Base-by-base conservation (phyloP, 2,113 vertebrate genomes). In the Scytalopus superciliaris region DNA sequence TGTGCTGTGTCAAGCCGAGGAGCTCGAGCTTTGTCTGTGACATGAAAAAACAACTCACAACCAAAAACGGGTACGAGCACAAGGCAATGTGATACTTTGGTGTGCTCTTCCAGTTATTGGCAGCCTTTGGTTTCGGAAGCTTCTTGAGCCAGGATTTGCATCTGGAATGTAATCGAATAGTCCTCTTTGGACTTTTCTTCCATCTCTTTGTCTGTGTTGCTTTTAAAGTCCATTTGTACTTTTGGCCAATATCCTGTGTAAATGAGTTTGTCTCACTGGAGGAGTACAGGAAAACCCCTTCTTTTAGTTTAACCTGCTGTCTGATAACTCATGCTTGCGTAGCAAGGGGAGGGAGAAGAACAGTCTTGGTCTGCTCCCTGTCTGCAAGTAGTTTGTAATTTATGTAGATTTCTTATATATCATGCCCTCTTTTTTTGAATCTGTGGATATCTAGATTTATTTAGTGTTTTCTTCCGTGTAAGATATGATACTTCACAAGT, bases 141-240 rank as follows among this genome's bases (percentile, higher is more conserved):
- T 94, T 77, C 47, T 21, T 12, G 83, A 87, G 91, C 94, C 93
- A 92, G 86, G 84, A 78, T 60, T 27, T 88, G 68, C 68, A 55
- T 81, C 86, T 92, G 91, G 80, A 96, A 64, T 81, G 83, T 86
- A 89, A 95, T 74, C 0, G 3, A 84, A 44, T 89, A 81, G 79
- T 80, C 45, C 52, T 97, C 56, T 50, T 64, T 88, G 76, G 83
- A 42, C 59, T 52, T 50, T 66, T 40, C 79, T 93, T 86, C 83
- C 53, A 66, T 47, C 73, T 37, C 1, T 94, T 95, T 60, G 45
- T 70, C 82, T 80, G 42, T 18, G 22, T 89, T 78, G 63, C 40
- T 83, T 73, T 90, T 64, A 35, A 47, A 90, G 37, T 17, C 78
- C 35, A 3, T 66, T 89, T 92, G 7, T 78, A 31, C n/a, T 74